Conservation (phyloP, 2,888 invertebrate genomes). For the Cremastinae sp. region DNA sequence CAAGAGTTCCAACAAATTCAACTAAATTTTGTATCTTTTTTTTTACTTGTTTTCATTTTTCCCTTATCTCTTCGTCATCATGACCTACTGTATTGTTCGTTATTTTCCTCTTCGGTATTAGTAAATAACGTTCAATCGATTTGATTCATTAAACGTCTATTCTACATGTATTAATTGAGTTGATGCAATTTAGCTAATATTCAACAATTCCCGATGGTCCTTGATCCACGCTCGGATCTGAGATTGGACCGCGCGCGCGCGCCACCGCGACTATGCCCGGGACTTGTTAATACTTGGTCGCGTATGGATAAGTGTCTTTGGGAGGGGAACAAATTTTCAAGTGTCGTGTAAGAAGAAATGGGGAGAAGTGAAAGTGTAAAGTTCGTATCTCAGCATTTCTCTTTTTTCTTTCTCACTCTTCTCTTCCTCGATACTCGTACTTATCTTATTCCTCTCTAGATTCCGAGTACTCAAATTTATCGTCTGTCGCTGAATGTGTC, state of each 20-base stretch:
- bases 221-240: slow-evolving; percentile 12
- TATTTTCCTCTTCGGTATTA: slow-evolving; percentile 64
- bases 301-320: slow-evolving; percentile 68
- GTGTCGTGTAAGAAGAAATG: slow-evolving; percentile 7
- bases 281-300: slow-evolving; percentile 70
- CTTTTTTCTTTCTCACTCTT: slow-evolving; percentile 4
- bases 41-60: slow-evolving; percentile 10
- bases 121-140: slow-evolving; percentile 71
- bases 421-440: neutral
- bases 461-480: slow-evolving; percentile 16
- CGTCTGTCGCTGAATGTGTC: slow-evolving; percentile 15
- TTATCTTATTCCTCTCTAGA: slow-evolving; percentile 19
- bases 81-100: slow-evolving; percentile 73
- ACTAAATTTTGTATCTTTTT: slow-evolving; percentile 69
- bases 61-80: slow-evolving; percentile 17
- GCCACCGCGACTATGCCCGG: slow-evolving; percentile 48
- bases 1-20: slow-evolving; percentile 75
- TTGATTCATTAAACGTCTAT: slow-evolving; percentile 75
- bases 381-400: slow-evolving; percentile 6
- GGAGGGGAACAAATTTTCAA: slow-evolving; percentile 7
- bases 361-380: slow-evolving; percentile 7
- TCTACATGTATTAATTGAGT: slow-evolving; percentile 70
- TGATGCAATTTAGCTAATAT: slow-evolving; percentile 65
- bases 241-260: slow-evolving; percentile 48
- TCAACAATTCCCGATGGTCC: slow-evolving; percentile 69